phyloP scores from a whole-genome alignment of 1,140 invertebrate genomes.

The Popillia japonica region DNA sequence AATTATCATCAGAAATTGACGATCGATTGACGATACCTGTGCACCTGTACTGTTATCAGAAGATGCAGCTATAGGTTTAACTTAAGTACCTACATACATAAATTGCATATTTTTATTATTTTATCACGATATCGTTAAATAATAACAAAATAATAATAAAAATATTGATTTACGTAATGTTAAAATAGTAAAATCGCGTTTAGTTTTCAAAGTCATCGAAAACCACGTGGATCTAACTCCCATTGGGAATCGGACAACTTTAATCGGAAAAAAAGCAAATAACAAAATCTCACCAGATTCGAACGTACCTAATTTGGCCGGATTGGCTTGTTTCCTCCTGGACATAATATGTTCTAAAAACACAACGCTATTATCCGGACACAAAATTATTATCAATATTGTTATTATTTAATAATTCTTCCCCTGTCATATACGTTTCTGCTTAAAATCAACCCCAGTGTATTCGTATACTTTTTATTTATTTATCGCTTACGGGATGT shows the following conservation, averaged over 20 bases:
- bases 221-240: conserved; percentile 13
- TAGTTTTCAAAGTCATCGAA: too few species aligned
- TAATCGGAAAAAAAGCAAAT: not conserved
- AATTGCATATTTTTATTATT: too few species aligned
- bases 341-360: conserved; percentile 45
- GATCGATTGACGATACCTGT: too few species aligned
- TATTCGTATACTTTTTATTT: not conserved
- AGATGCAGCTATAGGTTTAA: too few species aligned
- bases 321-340: conserved; percentile 54
- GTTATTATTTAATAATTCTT: not conserved
- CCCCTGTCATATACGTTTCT: too few species aligned
- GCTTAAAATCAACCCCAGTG: not conserved
- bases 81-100: too few species aligned
- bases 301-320: conserved; percentile 52
- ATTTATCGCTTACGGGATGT: not conserved
- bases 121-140: too few species aligned
- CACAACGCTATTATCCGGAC: not conserved
- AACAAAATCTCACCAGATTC: not conserved
- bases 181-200: too few species aligned
- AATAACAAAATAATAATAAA: too few species aligned
- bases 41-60: too few species aligned
- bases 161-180: too few species aligned
- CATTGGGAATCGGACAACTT: not conserved
- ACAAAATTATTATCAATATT: not conserved
- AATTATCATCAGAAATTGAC: too few species aligned